phyloP scores from a whole-genome alignment of 1,140 invertebrate species.

The Solenopsis fugax region DNA sequence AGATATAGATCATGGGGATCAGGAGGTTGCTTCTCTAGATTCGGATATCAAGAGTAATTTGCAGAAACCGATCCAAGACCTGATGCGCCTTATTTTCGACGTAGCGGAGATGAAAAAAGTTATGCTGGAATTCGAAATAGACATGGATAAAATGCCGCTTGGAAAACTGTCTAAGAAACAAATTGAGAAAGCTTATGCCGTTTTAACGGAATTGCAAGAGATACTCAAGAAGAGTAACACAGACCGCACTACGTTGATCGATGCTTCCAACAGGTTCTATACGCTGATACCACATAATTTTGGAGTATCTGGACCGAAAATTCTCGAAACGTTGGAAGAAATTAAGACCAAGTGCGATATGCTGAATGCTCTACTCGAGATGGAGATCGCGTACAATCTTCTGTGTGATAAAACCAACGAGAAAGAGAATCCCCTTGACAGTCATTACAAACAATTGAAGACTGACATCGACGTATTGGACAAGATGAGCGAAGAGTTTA shows the following conservation, averaged over 20 bases:
- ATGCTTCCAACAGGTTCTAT: slow-evolving; percentile 97
- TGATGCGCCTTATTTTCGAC: slow-evolving; percentile 96
- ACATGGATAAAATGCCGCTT: slow-evolving; percentile 98
- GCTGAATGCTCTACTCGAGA: slow-evolving; percentile 96
- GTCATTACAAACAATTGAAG: slow-evolving; percentile 96
- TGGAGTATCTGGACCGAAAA: slow-evolving; percentile 93
- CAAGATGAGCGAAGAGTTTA: slow-evolving; percentile 91
- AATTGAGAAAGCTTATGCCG: slow-evolving; percentile 94
- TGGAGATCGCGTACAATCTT: slow-evolving; percentile 97
- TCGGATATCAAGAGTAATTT: slow-evolving; percentile 90
- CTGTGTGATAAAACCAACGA: slow-evolving; percentile 89
- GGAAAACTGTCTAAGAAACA: slow-evolving; percentile 98
- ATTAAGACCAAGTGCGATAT: slow-evolving; percentile 95
- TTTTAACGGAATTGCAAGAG: slow-evolving; percentile 93
- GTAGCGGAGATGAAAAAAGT: slow-evolving; percentile 96
- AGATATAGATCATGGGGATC: slow-evolving; percentile 95
- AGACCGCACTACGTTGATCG: slow-evolving; percentile 89
- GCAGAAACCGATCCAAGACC: slow-evolving; percentile 91
- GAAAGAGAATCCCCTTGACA: slow-evolving; percentile 91
- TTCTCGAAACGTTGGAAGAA: slow-evolving; percentile 92
- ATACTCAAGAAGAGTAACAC: slow-evolving; percentile 87
- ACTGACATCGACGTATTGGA: slow-evolving; percentile 93
- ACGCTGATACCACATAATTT: slow-evolving; percentile 98
- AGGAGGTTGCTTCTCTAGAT: slow-evolving; percentile 78
- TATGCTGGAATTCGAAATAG: slow-evolving; percentile 98